Evolutionary conservation across 37 sponge, comb jelly and placozoan genomes (phyloP), one percentile per base, ranked within the genome.

Genomic region (Ephydatia muelleri): DNA sequence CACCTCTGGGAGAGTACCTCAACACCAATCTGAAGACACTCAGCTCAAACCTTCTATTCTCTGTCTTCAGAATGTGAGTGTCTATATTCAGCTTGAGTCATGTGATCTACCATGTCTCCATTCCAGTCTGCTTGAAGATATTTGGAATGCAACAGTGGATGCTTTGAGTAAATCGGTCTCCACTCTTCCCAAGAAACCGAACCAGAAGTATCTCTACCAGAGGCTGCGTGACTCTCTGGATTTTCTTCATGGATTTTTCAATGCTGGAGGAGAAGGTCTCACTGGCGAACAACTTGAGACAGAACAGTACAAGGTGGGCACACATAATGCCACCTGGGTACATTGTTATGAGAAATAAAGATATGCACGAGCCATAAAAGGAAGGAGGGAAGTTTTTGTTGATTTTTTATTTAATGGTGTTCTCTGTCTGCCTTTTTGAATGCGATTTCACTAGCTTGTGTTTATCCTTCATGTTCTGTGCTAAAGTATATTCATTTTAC

Each of bases 241-340:
- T 21, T 49, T 19, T 4, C 19, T 89, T 29, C 30, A 33, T 13
- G 76, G 68, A 29, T 89, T 86, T 76, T 93, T 86, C 83, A 28
- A 93, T 67, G 71, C 65, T 28, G 89, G 40, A 13, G 89, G 93
- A 19, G 36, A 83, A 29, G 89, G 93, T 32, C 72, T 88, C 67
- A 30, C 40, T 31, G 47, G 34, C 1, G 71, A 36, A 8, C 38
- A 38, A 0, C 49, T 93, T 74, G 49, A 86, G 11, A 76, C 73
- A 6, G 74, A 83, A 5, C n/a, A 34, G 3, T 92, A 85, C 64
- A 64, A 40, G 77, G 91, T 87, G 16, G 29, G 76, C 38, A 49
- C 38, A 77, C 28, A 77, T 23, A 30, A 43, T 43, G 4, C 47
- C 8, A 11, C 8, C 4, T 69, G 31, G 3, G 47, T 43, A 8